Conservation (phyloP, 2,888 invertebrate species). For the Ommatoiulus sabulosus region DNA sequence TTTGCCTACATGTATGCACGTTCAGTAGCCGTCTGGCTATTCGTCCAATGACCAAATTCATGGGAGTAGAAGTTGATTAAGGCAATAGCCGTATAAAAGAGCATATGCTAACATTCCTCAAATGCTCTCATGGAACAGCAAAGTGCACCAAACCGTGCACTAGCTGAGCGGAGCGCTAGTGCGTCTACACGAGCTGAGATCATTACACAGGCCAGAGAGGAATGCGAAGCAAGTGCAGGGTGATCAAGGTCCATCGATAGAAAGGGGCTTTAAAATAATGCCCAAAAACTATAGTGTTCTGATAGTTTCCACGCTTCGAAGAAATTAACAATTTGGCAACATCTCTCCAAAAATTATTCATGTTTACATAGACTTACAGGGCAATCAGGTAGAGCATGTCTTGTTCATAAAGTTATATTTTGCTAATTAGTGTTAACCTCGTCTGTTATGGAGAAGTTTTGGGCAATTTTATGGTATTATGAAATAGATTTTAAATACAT, state of each 20-base stretch:
- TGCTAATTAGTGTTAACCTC: no score
- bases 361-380: no score
- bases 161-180: not conserved
- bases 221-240: not conserved
- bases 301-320: no score
- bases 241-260: not conserved
- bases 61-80: slow-evolving; percentile 40
- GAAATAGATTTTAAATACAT: no score
- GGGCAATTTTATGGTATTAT: no score
- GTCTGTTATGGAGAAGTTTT: no score
- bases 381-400: no score
- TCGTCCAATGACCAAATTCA: not conserved
- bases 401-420: no score
- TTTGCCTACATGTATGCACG: not conserved
- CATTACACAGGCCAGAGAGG: not conserved
- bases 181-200: not conserved
- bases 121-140: not conserved
- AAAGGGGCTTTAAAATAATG: no score
- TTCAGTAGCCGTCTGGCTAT: not conserved
- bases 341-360: no score
- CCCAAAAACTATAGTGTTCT: no score
- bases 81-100: slow-evolving; percentile 23
- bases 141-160: slow-evolving; percentile 6
- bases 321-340: no score
- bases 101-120: slow-evolving; percentile 39